phyloP scores from a whole-genome alignment of 2,113 vertebrate genomes.

The Apistogramma diplotaenia region DNA sequence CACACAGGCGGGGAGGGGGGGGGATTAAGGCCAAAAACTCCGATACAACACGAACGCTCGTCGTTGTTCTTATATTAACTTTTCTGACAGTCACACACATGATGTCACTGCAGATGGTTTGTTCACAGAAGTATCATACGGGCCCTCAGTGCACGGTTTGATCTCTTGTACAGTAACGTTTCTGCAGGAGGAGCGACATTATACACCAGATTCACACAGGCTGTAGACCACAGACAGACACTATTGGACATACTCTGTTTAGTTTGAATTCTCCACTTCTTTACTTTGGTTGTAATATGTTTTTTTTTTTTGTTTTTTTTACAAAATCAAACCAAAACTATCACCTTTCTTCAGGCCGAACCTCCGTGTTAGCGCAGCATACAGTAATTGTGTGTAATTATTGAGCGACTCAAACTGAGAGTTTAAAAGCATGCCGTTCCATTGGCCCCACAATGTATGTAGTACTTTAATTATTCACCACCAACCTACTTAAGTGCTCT shows the following conservation, averaged over 20 bases:
- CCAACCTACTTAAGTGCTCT: neutral
- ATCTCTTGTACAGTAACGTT: neutral
- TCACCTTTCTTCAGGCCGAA: neutral
- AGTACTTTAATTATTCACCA: neutral
- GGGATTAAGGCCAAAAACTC: slow-evolving; percentile 25
- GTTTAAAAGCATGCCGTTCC: neutral
- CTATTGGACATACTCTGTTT: too few relatives aligned
- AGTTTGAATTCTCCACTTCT: too few relatives aligned
- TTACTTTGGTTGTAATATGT: too few relatives aligned
- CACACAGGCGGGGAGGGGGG: neutral
- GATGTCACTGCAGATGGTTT: neutral
- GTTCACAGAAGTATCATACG: neutral
- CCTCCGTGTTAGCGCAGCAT: neutral
- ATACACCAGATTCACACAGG: too few relatives aligned
- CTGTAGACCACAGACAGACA: too few relatives aligned
- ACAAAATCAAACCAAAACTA: neutral
- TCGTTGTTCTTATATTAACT: neutral
- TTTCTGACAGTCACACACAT: neutral
- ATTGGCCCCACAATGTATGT: neutral
- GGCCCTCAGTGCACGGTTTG: neutral
- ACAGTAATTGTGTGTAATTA: slow-evolving; percentile 2
- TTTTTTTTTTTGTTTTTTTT: too few relatives aligned
- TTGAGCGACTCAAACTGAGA: neutral
- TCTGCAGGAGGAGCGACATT: neutral
- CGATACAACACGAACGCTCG: neutral